Evolutionary conservation across 35 echinoderm and acorn worm species (phyloP).

Genomic region (Apostichopus californicus): DNA sequence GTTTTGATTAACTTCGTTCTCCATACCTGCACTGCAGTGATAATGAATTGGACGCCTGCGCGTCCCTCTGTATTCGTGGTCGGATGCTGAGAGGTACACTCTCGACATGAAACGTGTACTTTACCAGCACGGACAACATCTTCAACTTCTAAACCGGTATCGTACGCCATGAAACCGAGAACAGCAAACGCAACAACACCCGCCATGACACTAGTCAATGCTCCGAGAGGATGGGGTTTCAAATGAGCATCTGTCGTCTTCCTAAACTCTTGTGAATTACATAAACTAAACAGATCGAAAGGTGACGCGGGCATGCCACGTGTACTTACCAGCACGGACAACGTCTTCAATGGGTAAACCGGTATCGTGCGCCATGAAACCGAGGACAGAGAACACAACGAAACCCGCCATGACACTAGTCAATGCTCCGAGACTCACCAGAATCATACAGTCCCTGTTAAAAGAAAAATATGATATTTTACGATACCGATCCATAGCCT

Average conservation of each 20-base stretch:
- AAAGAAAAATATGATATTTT: too few relatives aligned
- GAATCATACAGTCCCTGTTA: constrained; percentile 55
- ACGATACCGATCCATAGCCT: too few relatives aligned
- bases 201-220: constrained; percentile 63
- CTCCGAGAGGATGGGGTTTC: constrained; percentile 5
- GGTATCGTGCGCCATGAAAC: constrained; percentile 76
- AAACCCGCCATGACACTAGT: constrained; percentile 75
- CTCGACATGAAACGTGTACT: too few relatives aligned
- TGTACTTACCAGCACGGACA: constrained; percentile 43
- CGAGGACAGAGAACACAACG: constrained; percentile 69
- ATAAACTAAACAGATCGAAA: too few relatives aligned
- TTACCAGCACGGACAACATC: constrained; percentile 58
- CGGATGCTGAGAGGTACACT: too few relatives aligned
- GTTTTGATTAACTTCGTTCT: too few relatives aligned
- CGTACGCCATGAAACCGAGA: constrained; percentile 78
- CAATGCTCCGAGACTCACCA: constrained; percentile 29
- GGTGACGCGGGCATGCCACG: too few relatives aligned
- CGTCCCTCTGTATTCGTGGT: too few relatives aligned
- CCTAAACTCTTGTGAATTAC: too few relatives aligned
- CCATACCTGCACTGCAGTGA: too few relatives aligned
- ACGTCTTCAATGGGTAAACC: constrained; percentile 51
- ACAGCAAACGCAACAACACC: constrained; percentile 74
- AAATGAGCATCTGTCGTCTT: too few relatives aligned
- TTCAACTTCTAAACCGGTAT: constrained; percentile 52
- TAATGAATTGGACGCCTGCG: too few relatives aligned